Percentiles rank a stretch among this genome's conserved stretches.
phyloP scores from a whole-genome alignment of 2,888 invertebrate genomes.

The Cephus pygmeus region DNA sequence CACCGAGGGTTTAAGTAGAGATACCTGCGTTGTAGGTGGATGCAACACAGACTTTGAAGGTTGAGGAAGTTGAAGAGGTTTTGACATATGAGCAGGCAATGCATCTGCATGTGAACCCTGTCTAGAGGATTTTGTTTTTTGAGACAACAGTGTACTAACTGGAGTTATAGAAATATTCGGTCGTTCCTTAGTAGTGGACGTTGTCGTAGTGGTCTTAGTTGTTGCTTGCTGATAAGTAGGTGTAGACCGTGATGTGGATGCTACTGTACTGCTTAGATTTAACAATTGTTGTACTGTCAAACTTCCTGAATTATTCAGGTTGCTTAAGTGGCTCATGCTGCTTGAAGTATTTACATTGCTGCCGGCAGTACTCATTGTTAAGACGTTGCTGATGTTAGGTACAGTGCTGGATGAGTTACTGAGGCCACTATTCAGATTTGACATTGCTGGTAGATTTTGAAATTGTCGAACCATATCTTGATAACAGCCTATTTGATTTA shows the following conservation, averaged over 20 bases:
- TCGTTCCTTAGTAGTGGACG: slow-evolving; percentile 63
- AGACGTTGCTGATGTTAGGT: slow-evolving; percentile 37
- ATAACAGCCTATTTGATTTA: slow-evolving; percentile 55
- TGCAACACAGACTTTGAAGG: slow-evolving; percentile 26
- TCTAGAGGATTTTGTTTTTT: slow-evolving; percentile 40
- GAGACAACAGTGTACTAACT: slow-evolving; percentile 35
- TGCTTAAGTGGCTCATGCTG: slow-evolving; percentile 33
- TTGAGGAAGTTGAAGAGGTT: slow-evolving; percentile 36
- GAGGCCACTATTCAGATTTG: slow-evolving; percentile 39
- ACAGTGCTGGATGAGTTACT: slow-evolving; percentile 34
- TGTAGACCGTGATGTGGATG: slow-evolving; percentile 34
- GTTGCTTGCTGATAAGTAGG: slow-evolving; percentile 43
- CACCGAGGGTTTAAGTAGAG: slow-evolving; percentile 50
- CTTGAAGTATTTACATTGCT: slow-evolving; percentile 18
- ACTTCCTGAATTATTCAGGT: slow-evolving; percentile 28
- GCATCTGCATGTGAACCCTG: slow-evolving; percentile 30
- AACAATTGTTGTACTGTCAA: slow-evolving; percentile 48
- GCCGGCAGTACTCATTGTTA: slow-evolving; percentile 39
- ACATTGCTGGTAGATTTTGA: slow-evolving; percentile 51
- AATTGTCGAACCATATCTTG: slow-evolving; percentile 56
- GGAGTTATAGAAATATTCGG: slow-evolving; percentile 68
- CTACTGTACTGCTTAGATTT: slow-evolving; percentile 42
- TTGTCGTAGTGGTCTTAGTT: slow-evolving; percentile 39
- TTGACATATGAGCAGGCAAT: slow-evolving; percentile 38
- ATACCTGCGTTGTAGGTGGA: slow-evolving; percentile 45